Evolutionary conservation across 2,113 vertebrate species (phyloP).

Genomic region (Myocastor coypus): DNA sequence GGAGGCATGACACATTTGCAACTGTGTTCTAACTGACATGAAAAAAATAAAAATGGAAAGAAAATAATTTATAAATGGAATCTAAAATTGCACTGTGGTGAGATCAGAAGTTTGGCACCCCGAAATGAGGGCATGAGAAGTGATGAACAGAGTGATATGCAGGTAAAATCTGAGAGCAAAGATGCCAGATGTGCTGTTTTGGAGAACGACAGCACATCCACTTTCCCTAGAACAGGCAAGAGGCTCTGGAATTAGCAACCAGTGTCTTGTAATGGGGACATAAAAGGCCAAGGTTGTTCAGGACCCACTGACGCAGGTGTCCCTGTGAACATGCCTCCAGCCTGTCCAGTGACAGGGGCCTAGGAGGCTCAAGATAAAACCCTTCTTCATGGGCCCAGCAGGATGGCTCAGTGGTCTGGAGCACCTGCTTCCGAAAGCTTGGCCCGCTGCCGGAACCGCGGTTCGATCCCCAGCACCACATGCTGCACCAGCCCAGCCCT

Average conservation of each 20-base stretch:
- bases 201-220: background rate
- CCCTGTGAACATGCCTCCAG: background rate
- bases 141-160: background rate
- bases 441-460: too few species aligned
- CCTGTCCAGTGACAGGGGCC: background rate
- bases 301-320: background rate
- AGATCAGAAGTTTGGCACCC: background rate
- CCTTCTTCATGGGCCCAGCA: too few species aligned
- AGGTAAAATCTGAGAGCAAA: background rate
- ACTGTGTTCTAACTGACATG: background rate
- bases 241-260: background rate
- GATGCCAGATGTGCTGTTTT: too few species aligned
- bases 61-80: background rate
- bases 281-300: background rate
- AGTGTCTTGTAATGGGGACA: background rate
- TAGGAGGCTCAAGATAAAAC: background rate
- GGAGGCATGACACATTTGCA: background rate
- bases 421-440: too few species aligned
- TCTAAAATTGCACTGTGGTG: background rate
- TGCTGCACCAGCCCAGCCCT: too few species aligned
- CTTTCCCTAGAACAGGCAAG: background rate
- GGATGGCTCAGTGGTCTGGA: too few species aligned
- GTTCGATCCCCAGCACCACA: too few species aligned
- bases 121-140: background rate
- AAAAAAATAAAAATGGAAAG: background rate